Base-by-base conservation (phyloP, 2,797 vertebrate genomes). In the Lerista edwardsae region DNA sequence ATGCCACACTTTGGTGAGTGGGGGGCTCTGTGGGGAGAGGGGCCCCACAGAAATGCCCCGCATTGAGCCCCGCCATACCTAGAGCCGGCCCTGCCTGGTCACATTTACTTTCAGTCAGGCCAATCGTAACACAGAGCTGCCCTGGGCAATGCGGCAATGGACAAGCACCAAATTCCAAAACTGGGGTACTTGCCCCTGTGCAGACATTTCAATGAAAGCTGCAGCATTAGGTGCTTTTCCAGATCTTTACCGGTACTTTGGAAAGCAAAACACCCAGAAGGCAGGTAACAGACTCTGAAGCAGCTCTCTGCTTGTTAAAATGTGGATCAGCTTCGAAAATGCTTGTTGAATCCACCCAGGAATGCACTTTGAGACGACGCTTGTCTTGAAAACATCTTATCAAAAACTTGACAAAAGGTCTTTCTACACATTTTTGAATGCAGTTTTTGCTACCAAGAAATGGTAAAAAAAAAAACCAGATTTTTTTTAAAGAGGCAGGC, bases 331-430 rank as follows among this genome's bases (percentile, higher is more conserved):
- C 71, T 73, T 29, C 72, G 39, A 67, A 1, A 57, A 61, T 62
- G 14, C 12, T 6, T 47, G 2, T 9, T 64, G 57, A 83, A 83
- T 88, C 21, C 61, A 74, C 4, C 29, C 1, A n/a, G n/a, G n/a
- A n/a, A n/a, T n/a, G n/a, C 36, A 0, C n/a, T n/a, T n/a, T n/a
- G 8, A 21, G 67, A 62, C 15, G 84, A 6, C 17, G 9, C 12
- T 82, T 2, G 76, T 88, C n/a, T 77, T 83, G 57, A 72, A 82
- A 82, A 77, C 65, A 61, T 62, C 47, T 79, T 73, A 79, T 74
- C 83, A 79, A 79, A 72, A 89, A 75, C 85, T 72, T 27, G 75
- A 79, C 23, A 80, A 17, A 75, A 85, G 68, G 27, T 44, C 12
- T 36, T 77, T 34, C 8, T 44, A 73, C 6, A 5, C 4, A 76